Evolutionary conservation across 2,113 vertebrate genomes (phyloP), one percentile per base, ranked within the genome.

Genomic region (Burhinus oedicnemus): DNA sequence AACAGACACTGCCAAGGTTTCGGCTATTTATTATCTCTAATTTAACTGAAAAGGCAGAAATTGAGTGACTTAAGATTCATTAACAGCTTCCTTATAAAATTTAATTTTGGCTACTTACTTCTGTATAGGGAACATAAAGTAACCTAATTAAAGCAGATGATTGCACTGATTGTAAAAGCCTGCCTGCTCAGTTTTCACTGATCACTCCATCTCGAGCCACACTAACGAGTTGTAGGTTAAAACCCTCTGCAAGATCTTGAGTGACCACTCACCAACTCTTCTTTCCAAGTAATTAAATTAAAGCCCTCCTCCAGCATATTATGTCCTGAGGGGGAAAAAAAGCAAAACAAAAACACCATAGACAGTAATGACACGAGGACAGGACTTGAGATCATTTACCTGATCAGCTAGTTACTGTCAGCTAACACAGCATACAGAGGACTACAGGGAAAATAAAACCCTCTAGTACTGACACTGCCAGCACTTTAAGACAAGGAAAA

Each of bases 41-140:
- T 90, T 94, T 94, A 88, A 94, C 71, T 78, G 75, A 93, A 94
- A 96, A 96, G 58, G 85, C 91, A 92, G 86, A 96, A 97, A 95
- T 61, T 70, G 38, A 93, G 75, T 64, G 89, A 94, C 91, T 96
- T 90, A 68, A 42, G 69, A 81, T 91, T 97, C 82, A 94, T 95
- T 96, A 93, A 91, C 91, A 88, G 71, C 68, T 93, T 74, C 78
- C 68, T 94, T 62, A 86, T 6, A 88, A 44, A 75, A 95, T 88
- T 88, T 90, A 85, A 96, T 80, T 85, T 96, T 92, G 89, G 79
- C 84, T 95, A 78, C 90, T 93, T 95, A 90, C 68, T 93, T 86
- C 87, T 94, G 60, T 66, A 93, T 44, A 90, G 51, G 60, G 82
- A 96, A 94, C 81, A 90, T 20, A 90, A 85, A 95, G 84, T 78